Conservation (phyloP, 2,797 vertebrate genomes). For the Brachyrhaphis roseni region DNA sequence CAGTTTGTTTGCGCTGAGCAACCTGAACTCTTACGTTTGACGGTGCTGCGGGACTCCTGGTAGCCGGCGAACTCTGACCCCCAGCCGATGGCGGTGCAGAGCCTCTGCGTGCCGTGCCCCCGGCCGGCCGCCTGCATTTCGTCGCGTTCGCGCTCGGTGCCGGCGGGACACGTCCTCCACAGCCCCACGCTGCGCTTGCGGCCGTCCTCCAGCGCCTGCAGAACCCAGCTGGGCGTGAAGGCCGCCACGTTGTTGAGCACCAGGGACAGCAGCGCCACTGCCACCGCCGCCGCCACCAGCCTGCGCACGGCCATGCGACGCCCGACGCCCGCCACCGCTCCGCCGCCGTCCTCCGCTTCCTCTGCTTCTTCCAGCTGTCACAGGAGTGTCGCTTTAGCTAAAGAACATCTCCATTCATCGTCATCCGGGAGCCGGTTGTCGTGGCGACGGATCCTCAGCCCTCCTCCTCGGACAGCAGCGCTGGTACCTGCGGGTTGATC, state of each 20-base stretch:
- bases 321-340: conserved; percentile 60
- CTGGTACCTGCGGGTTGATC: conserved; percentile 78
- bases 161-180: conserved; percentile 90
- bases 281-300: conserved; percentile 92
- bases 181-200: conserved; percentile 94
- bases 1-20: neutral
- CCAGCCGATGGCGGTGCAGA: conserved; percentile 89
- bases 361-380: conserved; percentile 56
- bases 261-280: conserved; percentile 93
- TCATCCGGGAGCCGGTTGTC: conserved; percentile 74
- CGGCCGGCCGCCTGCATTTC: conserved; percentile 69
- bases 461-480: conserved; percentile 90
- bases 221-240: conserved; percentile 95
- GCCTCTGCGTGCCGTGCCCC: conserved; percentile 67
- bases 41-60: conserved; percentile 94
- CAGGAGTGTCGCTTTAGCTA: conserved; percentile 79
- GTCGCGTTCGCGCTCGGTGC: conserved; percentile 79
- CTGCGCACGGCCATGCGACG: conserved; percentile 91
- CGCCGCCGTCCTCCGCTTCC: conserved; percentile 57
- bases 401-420: conserved; percentile 98
- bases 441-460: conserved; percentile 81
- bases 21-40: conserved; percentile 90
- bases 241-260: conserved; percentile 95
- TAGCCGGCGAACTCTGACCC: conserved; percentile 90
- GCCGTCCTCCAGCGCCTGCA: conserved; percentile 91